Evolutionary conservation across 2,888 invertebrate species (phyloP).

Genomic region (Erebia epiphron): DNA sequence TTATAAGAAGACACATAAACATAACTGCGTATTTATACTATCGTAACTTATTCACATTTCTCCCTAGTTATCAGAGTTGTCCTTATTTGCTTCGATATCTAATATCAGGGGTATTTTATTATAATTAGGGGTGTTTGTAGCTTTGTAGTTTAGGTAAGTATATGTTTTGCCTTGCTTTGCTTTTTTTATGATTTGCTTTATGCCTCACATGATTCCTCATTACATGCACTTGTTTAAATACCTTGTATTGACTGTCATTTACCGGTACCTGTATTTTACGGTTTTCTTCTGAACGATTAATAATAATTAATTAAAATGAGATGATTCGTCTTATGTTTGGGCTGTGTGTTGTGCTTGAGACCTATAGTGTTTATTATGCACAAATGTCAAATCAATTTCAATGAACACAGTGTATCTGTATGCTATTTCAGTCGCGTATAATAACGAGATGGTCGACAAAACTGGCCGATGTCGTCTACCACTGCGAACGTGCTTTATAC

Average conservation of each 20-base stretch:
- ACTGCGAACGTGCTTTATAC: slow-evolving; percentile 9
- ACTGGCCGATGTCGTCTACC: slow-evolving; percentile 19
- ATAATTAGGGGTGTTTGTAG: too few species aligned
- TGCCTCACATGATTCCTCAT: too few species aligned
- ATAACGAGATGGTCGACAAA: slow-evolving; percentile 43
- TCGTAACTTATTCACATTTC: background rate
- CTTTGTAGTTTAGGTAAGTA: too few species aligned
- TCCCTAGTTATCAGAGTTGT: background rate
- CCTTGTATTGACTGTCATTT: too few species aligned
- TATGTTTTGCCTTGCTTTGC: too few species aligned
- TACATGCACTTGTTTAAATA: too few species aligned
- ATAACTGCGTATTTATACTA: background rate
- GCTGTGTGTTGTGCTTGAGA: background rate
- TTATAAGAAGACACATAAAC: background rate
- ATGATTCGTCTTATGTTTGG: background rate
- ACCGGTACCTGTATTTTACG: too few species aligned
- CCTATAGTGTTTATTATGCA: slow-evolving; percentile 32
- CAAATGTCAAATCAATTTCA: slow-evolving; percentile 60
- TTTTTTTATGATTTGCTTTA: too few species aligned
- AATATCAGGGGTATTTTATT: too few species aligned
- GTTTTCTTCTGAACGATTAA: background rate
- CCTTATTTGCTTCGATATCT: too few species aligned
- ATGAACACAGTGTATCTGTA: slow-evolving; percentile 45
- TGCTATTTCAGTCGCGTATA: slow-evolving; percentile 57
- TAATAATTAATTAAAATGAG: background rate